Conservation (phyloP, 2,113 vertebrate species). For the Bettongia penicillata region DNA sequence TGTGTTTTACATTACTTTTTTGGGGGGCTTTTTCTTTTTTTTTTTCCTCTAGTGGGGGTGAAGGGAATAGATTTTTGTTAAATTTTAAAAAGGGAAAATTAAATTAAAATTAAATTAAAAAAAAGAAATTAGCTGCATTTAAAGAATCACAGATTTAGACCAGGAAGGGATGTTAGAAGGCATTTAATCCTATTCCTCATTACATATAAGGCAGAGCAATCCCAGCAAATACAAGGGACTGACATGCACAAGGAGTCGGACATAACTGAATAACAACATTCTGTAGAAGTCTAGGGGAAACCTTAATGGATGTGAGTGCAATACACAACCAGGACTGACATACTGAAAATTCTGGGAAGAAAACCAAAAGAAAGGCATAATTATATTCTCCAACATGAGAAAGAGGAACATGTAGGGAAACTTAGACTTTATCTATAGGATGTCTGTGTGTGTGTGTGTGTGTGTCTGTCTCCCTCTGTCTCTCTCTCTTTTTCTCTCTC, state of each 20-base stretch:
- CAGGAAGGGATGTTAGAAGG: neutral
- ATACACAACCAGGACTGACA: neutral
- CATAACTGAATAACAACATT: neutral
- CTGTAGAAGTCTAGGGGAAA: neutral
- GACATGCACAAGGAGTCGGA: no score
- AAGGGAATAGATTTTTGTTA: neutral
- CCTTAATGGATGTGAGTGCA: neutral
- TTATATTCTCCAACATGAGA: neutral
- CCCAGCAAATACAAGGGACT: neutral
- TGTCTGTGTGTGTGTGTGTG: neutral
- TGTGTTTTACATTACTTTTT: neutral
- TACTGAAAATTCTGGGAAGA: neutral
- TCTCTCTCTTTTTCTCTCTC: no score
- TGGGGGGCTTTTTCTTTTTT: neutral
- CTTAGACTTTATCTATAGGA: neutral
- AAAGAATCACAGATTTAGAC: neutral
- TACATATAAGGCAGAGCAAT: neutral
- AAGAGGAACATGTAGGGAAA: neutral
- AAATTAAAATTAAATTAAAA: neutral
- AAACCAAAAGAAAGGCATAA: neutral
- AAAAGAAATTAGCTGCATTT: neutral
- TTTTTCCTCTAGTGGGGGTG: neutral
- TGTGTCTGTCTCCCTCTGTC: no score
- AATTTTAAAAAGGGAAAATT: neutral
- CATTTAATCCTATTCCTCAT: neutral